Evolutionary conservation across 2,888 invertebrate species (phyloP), one percentile per base, ranked within the genome.

Genomic region (Nomada hirtipes): DNA sequence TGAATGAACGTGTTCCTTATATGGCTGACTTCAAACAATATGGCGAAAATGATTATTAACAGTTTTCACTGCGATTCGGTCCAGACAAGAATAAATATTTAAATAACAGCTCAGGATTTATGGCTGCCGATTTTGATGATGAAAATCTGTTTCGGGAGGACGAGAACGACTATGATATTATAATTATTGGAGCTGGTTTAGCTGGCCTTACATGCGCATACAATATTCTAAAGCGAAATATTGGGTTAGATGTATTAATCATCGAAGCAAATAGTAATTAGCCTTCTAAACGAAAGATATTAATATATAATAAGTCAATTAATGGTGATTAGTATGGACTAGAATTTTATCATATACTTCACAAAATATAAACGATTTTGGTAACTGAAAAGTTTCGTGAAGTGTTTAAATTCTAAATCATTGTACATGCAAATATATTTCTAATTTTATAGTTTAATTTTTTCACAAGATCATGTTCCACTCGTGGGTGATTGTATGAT

Each of bases 131-230:
- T 13, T 77, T 83, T 36, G n/a, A 4, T 0, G 75, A 81, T 4
- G 53, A 73, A 0, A 36, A 69, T 3, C 71, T 29, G 11, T 42
- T 71, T 36, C 61, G 36, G 18, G 57, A 67, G n/a, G 84, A 88
- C 42, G 60, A 67, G 20, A 85, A 85, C 64, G 88, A 92, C 82
- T 89, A 85, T 36, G 91, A 92, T 60, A 71, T 92, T 44, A 77
- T 92, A 53, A 89, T 92, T 20, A 74, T 92, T 50, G 92, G 92
- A 23, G 89, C 88, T 23, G 92, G 92, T 23, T 79, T 92, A 65
- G 86, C 90, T 26, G 92, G 92, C 10, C 88, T 92, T 10, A 89
- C 88, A 3, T 86, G 91, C 3, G 92, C 91, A 0, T 87, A 91
- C 59, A 83, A 86, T 64, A 88, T 91, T 69, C 78, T 91, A 4